Conservation (phyloP, 2,113 vertebrate species). For the Cichladusa arquata region DNA sequence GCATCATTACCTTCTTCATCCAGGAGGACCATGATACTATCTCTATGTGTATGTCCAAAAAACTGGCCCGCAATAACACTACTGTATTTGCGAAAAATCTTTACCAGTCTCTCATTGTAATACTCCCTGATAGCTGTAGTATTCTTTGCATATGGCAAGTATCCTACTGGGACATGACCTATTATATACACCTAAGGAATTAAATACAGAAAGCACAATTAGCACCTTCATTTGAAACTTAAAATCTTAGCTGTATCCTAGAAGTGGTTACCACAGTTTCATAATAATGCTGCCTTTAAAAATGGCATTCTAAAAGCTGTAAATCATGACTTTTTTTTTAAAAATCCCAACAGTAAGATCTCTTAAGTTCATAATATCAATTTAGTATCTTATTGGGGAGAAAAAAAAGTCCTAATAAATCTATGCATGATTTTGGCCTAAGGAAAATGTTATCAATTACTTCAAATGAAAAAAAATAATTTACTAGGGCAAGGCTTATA, state of each 20-base stretch:
- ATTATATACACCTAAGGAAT: conserved; percentile 88
- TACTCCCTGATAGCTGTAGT: conserved; percentile 77
- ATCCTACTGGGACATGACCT: conserved; percentile 90
- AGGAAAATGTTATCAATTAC: neutral
- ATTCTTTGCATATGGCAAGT: conserved; percentile 76
- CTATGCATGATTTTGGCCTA: neutral
- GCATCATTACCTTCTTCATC: conserved; percentile 79
- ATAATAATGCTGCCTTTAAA: neutral
- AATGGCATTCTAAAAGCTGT: neutral
- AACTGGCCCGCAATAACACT: conserved; percentile 87
- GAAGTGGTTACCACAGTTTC: neutral
- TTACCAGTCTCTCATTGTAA: conserved; percentile 85
- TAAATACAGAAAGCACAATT: conserved; percentile 1
- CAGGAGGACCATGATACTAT: conserved; percentile 91
- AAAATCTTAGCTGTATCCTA: neutral
- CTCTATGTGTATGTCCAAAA: conserved; percentile 93
- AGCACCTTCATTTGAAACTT: neutral
- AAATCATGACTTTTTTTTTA: neutral
- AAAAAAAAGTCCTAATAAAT: neutral
- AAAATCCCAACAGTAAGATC: neutral
- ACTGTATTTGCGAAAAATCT: conserved; percentile 85
- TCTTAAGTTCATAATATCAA: neutral
- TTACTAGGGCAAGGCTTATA: neutral
- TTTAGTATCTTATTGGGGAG: neutral
- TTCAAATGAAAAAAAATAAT: neutral